Evolutionary conservation across 2,113 vertebrate genomes (phyloP), one percentile per base, ranked within the genome.

Genomic region (Galeopterus variegatus): DNA sequence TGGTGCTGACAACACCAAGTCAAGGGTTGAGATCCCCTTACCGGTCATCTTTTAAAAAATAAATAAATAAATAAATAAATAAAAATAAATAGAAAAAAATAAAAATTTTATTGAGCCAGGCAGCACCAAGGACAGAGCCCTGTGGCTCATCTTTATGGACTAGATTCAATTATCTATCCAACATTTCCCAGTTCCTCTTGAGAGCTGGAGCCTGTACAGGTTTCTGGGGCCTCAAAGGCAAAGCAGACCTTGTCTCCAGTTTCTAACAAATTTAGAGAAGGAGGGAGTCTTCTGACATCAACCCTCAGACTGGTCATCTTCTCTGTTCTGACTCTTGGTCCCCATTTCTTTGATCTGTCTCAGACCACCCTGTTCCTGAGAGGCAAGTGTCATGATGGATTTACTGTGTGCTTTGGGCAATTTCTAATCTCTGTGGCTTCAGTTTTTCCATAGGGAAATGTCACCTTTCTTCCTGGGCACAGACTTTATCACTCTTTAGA

Each of bases 101-200:
- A 6, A 76, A 77, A 52, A 52, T 33, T n/a, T 50, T 60, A 67
- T 18, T 41, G 70, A 94, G 69, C 33, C 64, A 70, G 76, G 54
- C 72, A 97, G 93, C 84, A 96, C 93, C 94, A 72, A 97, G 88
- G 90, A 96, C 93, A 95, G 97, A 82, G 91, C 41, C 50, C 41
- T 8, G 8, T 12, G 69, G 28, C 76, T 28, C 65, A 13, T 52
- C 77, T 95, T 60, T 9, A 52, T 4, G 48, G 65, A 52, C 60
- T 28, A 54, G 67, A 70, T 60, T n/a, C 41, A 13, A 1, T 62
- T 60, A 23, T 28, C 31, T 60, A 23, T 28, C 31, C 1, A 19
- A 24, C 65, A 58, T 81, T 73, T 85, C 28, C 54, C 58, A 14
- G 9, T 1, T 41, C 45, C 69, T 56, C n/a, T 36, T 18, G 41